phyloP scores from a whole-genome alignment of 53 echinoderm and acorn worm species.

The Holothuria scabra region DNA sequence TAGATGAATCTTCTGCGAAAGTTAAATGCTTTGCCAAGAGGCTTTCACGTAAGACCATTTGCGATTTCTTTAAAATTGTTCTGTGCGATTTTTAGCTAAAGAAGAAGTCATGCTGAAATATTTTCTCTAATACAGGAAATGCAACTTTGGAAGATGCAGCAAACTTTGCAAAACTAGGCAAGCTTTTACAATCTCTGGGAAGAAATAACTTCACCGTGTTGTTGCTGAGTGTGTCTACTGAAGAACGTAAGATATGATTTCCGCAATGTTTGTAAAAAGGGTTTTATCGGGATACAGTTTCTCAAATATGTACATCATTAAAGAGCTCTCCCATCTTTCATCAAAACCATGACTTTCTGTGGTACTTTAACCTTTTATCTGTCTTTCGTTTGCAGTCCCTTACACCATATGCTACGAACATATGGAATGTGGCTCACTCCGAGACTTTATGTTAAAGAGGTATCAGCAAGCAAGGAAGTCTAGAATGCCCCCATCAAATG shows the following conservation, averaged over 20 bases:
- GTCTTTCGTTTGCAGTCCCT: background rate
- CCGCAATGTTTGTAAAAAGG: background rate
- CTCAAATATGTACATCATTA: too few species aligned
- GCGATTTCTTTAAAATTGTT: background rate
- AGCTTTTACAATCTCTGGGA: background rate
- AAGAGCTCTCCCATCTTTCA: too few species aligned
- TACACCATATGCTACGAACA: background rate
- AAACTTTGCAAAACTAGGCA: background rate
- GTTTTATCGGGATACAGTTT: too few species aligned
- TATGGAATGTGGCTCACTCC: conserved; percentile 18
- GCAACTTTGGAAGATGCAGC: background rate
- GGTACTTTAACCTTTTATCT: too few species aligned
- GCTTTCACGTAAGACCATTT: background rate
- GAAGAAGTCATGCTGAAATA: background rate
- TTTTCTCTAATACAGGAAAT: background rate
- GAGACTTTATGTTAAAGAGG: background rate
- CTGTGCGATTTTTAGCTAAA: background rate
- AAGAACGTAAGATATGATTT: background rate
- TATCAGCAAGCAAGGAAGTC: conserved; percentile 2
- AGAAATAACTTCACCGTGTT: background rate
- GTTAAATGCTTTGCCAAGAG: conserved; percentile 7
- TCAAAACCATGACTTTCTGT: too few species aligned
- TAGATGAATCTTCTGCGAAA: background rate
- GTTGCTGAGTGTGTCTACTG: background rate
- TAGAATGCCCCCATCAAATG: background rate